phyloP scores from a whole-genome alignment of 35 echinoderm and acorn worm genomes.

The Antedon bifida region DNA sequence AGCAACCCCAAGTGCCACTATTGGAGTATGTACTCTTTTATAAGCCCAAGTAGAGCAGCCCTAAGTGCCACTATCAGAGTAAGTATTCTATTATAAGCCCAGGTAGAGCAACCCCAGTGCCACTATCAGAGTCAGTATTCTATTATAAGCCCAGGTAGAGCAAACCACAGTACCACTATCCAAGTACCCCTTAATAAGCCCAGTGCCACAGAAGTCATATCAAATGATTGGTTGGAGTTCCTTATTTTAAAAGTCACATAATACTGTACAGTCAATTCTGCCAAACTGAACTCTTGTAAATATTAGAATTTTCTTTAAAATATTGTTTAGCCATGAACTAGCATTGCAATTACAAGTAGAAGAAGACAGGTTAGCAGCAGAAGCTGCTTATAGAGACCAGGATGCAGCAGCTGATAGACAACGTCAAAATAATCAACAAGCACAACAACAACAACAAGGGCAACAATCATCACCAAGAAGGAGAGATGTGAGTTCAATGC shows the following conservation, averaged over 20 bases:
- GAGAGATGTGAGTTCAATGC: slow-evolving; percentile 27
- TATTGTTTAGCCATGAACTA: slow-evolving; percentile 85
- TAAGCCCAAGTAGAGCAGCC: neutral
- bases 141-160: neutral
- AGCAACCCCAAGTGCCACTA: neutral
- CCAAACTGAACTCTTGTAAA: no score
- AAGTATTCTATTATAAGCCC: no score
- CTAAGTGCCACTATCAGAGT: neutral
- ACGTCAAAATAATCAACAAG: slow-evolving; percentile 34
- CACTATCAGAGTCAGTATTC: neutral
- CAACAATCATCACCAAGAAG: slow-evolving; percentile 23
- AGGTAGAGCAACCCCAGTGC: neutral
- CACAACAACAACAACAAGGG: slow-evolving; percentile 21
- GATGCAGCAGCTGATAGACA: neutral
- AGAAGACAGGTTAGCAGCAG: slow-evolving; percentile 58
- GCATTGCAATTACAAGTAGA: slow-evolving; percentile 81
- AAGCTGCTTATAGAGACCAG: slow-evolving; percentile 7
- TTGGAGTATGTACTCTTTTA: neutral
- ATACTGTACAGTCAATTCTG: no score
- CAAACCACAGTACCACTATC: neutral
- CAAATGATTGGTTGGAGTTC: no score
- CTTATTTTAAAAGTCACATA: no score
- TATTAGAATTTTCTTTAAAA: no score
- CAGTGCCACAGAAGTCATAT: no score
- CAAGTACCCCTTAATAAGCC: no score